Conservation (phyloP, 2,113 vertebrate species). For the Hirundichthys speculiger region DNA sequence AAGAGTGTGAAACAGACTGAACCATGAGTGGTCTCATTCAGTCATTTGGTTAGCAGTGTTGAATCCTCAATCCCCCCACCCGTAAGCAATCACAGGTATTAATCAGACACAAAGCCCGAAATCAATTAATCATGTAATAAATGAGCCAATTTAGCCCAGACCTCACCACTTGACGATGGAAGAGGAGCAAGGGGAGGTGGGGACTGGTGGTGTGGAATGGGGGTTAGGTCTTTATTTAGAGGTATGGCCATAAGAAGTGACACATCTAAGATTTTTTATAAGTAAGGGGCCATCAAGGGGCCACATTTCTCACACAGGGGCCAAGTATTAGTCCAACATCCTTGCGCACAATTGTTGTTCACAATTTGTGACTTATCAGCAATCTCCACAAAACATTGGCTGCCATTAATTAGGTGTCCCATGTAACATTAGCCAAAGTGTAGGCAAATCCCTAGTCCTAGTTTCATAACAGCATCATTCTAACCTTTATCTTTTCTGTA, state of each 20-base stretch:
- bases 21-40: too few species aligned
- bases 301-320: not conserved
- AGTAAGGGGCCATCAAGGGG: not conserved
- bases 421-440: too few species aligned
- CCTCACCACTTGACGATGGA: constrained; percentile 46
- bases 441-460: too few species aligned
- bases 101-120: constrained; percentile 69
- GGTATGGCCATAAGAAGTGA: not conserved
- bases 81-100: constrained; percentile 73
- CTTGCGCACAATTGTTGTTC: too few species aligned
- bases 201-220: constrained; percentile 41
- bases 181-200: constrained; percentile 30
- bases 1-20: too few species aligned
- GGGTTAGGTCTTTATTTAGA: constrained; percentile 14
- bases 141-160: constrained; percentile 63
- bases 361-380: too few species aligned
- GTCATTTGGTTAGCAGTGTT: constrained; percentile 39
- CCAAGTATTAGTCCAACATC: too few species aligned
- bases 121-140: constrained; percentile 75
- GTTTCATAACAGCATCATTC: too few species aligned
- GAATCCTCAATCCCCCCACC: constrained; percentile 30
- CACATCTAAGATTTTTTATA: not conserved
- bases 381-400: too few species aligned
- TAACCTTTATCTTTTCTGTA: too few species aligned
- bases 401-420: too few species aligned